A percentile compares a stretch with the other conserved stretches of the same genome.
phyloP scores from a whole-genome alignment of 2,888 invertebrate species.

The Tolmerus cingulatus region DNA sequence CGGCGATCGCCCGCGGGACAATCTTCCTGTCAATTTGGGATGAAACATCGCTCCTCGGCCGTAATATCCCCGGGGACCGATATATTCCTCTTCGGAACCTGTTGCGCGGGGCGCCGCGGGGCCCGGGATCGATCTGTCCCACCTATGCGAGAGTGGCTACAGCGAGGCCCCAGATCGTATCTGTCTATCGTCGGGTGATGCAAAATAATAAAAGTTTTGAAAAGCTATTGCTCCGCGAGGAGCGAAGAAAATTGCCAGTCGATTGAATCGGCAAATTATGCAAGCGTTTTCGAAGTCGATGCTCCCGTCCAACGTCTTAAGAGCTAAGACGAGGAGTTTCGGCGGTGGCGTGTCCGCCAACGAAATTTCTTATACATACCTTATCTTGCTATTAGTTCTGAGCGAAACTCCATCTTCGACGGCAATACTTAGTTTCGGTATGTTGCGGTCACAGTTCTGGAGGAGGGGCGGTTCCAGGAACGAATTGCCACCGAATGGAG shows the following conservation, averaged over 20 bases:
- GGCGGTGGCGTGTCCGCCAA: neutral
- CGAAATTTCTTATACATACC: neutral
- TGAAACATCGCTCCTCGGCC: neutral
- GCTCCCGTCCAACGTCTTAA: neutral
- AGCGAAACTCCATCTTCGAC: neutral
- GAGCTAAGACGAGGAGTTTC: neutral
- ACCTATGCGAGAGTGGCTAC: neutral
- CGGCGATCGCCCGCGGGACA: neutral
- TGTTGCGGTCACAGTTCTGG: neutral
- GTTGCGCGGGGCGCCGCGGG: neutral
- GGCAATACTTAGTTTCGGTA: neutral
- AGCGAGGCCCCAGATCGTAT: neutral
- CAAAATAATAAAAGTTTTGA: constrained; percentile 20
- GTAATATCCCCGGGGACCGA: neutral
- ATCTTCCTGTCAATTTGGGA: constrained; percentile 15
- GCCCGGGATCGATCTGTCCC: neutral
- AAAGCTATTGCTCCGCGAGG: neutral
- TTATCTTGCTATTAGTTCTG: neutral
- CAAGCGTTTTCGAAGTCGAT: neutral
- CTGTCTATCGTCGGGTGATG: neutral
- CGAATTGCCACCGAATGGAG: neutral
- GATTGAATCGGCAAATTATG: constrained; percentile 1
- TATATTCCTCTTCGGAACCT: neutral
- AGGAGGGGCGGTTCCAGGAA: neutral
- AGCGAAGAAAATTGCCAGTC: neutral